phyloP scores from a whole-genome alignment of 2,113 vertebrate species.

The Prolemur simus region DNA sequence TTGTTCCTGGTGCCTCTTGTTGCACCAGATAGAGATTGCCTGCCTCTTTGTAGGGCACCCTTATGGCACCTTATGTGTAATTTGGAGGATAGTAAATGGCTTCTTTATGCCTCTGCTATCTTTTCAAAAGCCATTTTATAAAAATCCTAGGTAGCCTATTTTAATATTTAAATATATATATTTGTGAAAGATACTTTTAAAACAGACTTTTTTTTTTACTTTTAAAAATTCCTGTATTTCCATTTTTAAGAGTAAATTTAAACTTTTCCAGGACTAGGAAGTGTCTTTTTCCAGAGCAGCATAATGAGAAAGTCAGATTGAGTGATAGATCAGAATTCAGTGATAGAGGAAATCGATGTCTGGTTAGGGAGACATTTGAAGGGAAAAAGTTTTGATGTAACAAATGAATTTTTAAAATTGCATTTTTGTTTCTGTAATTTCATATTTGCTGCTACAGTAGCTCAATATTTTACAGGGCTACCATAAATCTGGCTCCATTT shows the following conservation, averaged over 20 bases:
- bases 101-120: conserved; percentile 57
- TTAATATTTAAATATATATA: conserved; percentile 83
- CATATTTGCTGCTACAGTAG: conserved; percentile 67
- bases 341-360: conserved; percentile 8
- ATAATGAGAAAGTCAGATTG: conserved; percentile 55
- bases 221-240: conserved; percentile 68
- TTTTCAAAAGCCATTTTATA: conserved; percentile 82
- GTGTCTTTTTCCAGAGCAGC: conserved; percentile 73
- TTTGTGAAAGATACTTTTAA: conserved; percentile 79
- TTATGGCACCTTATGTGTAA: conserved; percentile 82
- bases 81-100: conserved; percentile 65
- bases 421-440: conserved; percentile 73
- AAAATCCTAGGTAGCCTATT: conserved; percentile 78
- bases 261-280: conserved; percentile 59
- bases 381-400: conserved; percentile 65
- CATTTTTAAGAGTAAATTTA: conserved; percentile 74
- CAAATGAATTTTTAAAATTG: conserved; percentile 63
- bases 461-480: conserved; percentile 73
- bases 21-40: conserved; percentile 62
- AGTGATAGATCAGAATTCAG: conserved; percentile 10
- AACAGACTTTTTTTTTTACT: conserved; percentile 63
- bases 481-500: conserved; percentile 68
- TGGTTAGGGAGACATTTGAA: conserved; percentile 59
- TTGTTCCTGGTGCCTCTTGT: conserved; percentile 71
- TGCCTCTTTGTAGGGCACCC: conserved; percentile 73